phyloP scores from a whole-genome alignment of 2,888 invertebrate genomes.

The Dynastes hyllus region DNA sequence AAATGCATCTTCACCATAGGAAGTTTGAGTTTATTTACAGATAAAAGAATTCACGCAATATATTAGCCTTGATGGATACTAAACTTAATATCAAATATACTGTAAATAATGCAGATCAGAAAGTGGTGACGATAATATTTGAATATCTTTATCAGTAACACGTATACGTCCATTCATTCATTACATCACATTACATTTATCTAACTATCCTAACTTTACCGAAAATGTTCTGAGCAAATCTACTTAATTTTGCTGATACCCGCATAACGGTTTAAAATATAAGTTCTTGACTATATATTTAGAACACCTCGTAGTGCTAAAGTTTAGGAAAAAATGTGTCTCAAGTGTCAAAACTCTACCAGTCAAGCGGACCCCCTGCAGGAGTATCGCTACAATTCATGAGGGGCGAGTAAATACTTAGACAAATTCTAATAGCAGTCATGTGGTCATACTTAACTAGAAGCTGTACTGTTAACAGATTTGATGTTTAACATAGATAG shows the following conservation, averaged over 20 bases:
- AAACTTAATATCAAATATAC: no score
- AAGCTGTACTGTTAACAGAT: conserved; percentile 55
- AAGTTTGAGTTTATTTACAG: no score
- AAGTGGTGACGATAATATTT: no score
- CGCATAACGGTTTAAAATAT: conserved; percentile 22
- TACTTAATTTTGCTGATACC: neutral
- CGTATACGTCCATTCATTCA: no score
- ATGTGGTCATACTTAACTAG: conserved; percentile 63
- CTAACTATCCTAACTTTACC: no score
- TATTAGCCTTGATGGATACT: no score
- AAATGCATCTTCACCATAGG: no score
- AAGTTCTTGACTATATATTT: conserved; percentile 26
- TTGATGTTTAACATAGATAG: conserved; percentile 59
- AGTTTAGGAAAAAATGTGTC: conserved; percentile 52
- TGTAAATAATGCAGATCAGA: no score
- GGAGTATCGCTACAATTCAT: conserved; percentile 66
- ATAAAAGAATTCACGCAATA: no score
- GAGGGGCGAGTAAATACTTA: conserved; percentile 70
- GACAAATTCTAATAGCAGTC: conserved; percentile 64
- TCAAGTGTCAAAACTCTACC: conserved; percentile 54
- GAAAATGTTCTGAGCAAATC: neutral
- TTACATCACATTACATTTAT: no score
- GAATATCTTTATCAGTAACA: no score
- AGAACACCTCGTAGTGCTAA: conserved; percentile 49
- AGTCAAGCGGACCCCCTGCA: conserved; percentile 66